phyloP scores from a whole-genome alignment of 2,113 vertebrate genomes.

The Coreoperca whiteheadi region DNA sequence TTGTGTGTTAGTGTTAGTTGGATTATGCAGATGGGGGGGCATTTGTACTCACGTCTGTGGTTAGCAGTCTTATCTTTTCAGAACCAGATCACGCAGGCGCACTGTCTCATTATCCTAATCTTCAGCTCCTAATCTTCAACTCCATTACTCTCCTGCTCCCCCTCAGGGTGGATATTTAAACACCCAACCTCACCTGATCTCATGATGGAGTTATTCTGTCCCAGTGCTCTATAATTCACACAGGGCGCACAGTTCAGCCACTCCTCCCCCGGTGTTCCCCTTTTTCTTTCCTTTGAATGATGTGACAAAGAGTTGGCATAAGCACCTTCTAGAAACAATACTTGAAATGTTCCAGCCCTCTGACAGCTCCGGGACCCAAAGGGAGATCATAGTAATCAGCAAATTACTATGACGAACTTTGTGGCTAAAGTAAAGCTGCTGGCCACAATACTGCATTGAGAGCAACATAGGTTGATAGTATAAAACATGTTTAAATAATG shows the following conservation, averaged over 20 bases:
- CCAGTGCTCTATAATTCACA: conserved; percentile 68
- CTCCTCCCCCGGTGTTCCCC: conserved; percentile 41
- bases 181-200: conserved; percentile 39
- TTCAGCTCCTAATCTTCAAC: conserved; percentile 12
- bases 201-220: conserved; percentile 63
- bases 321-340: conserved; percentile 39
- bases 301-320: conserved; percentile 44
- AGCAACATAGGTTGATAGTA: not conserved
- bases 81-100: conserved; percentile 1
- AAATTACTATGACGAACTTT: conserved; percentile 33
- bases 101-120: conserved; percentile 44
- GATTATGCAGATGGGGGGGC: not conserved
- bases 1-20: not conserved
- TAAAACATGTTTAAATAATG: conserved; percentile 48
- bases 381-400: conserved; percentile 51
- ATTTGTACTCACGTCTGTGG: not conserved
- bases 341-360: conserved; percentile 48
- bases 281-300: conserved; percentile 43
- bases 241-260: conserved; percentile 58
- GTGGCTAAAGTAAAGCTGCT: conserved; percentile 18
- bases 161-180: conserved; percentile 52
- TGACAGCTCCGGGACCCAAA: conserved; percentile 5
- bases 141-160: conserved; percentile 11
- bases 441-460: not conserved
- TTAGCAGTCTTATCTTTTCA: conserved; percentile 11